Evolutionary conservation across 2,888 invertebrate species (phyloP).

Genomic region (Andrena bucephala): DNA sequence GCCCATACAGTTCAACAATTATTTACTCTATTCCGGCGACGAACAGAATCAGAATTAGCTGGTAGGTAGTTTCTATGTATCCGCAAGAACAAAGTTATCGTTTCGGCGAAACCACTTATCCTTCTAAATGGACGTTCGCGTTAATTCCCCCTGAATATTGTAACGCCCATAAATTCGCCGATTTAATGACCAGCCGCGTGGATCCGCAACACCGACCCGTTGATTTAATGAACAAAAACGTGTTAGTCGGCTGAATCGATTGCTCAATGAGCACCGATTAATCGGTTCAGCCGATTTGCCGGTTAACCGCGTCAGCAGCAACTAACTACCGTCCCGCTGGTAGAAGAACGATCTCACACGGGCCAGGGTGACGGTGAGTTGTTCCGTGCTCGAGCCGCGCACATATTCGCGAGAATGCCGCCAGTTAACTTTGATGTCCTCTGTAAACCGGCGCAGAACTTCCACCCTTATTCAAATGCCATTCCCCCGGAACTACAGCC

Average conservation of each 20-base stretch:
- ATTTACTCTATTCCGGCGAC: no score
- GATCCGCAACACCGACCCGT: constrained; percentile 21
- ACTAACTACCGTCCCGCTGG: constrained; percentile 38
- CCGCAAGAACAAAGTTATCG: background rate
- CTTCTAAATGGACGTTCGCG: background rate
- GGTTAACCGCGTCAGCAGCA: constrained; percentile 48
- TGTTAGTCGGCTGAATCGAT: constrained; percentile 52
- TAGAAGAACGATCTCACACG: constrained; percentile 23
- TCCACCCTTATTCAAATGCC: constrained; percentile 7
- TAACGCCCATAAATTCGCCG: constrained; percentile 6
- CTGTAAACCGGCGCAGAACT: constrained; percentile 10
- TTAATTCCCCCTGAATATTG: background rate
- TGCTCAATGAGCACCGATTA: constrained; percentile 40
- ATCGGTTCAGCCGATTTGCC: constrained; percentile 37
- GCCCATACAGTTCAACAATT: background rate
- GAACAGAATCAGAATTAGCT: no score
- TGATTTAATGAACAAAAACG: constrained; percentile 51
- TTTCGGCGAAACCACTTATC: background rate
- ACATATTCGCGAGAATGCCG: background rate
- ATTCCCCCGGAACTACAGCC: constrained; percentile 1
- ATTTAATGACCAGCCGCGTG: constrained; percentile 36
- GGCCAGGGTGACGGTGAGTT: constrained; percentile 17
- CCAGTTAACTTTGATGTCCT: constrained; percentile 24
- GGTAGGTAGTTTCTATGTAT: no score
- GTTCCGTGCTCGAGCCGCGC: no score